These are phyloP conservation scores for Zoanthus sociatus DNA, from an alignment of 92 coral and sea anemone species.

Conservation along the genomic window DNA sequence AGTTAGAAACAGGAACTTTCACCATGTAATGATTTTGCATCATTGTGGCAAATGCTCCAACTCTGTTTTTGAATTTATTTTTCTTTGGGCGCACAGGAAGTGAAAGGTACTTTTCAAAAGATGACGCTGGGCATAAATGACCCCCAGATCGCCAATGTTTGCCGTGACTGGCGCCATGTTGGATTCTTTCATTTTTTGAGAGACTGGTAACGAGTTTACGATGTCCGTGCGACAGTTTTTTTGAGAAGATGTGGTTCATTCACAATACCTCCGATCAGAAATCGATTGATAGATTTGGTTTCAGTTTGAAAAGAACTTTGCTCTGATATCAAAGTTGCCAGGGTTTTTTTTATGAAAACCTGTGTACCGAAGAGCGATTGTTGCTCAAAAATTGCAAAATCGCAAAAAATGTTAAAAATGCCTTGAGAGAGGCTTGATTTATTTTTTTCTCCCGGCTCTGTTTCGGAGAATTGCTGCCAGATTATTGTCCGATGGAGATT, in stretches of 20 bases:
- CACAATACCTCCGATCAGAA: not conserved
- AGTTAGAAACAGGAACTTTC: not conserved
- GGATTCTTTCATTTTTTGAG: not conserved
- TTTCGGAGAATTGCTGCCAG: not conserved
- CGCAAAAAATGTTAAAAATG: not conserved
- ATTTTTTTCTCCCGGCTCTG: not conserved
- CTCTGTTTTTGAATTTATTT: constrained; percentile 38
- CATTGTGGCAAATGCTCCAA: constrained; percentile 57
- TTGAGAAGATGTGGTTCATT: not conserved
- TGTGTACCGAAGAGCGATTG: not conserved
- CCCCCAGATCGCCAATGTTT: not conserved
- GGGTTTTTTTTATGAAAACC: not conserved
- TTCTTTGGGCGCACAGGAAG: constrained; percentile 61
- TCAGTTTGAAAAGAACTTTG: not conserved
- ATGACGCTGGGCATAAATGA: not conserved
- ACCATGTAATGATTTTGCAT: constrained; percentile 50
- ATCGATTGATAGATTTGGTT: not conserved
- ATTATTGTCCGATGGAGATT: not conserved
- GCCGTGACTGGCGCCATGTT: not conserved
- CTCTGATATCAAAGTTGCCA: not conserved
- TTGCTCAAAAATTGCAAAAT: not conserved
- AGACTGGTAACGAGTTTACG: not conserved
- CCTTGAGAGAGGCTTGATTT: not conserved
- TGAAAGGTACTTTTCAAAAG: constrained; percentile 44
- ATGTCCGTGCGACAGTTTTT: not conserved